Percentiles rank a stretch among this genome's conserved stretches.
Conservation (phyloP, 2,113 vertebrate genomes). For the Stegastes partitus region DNA sequence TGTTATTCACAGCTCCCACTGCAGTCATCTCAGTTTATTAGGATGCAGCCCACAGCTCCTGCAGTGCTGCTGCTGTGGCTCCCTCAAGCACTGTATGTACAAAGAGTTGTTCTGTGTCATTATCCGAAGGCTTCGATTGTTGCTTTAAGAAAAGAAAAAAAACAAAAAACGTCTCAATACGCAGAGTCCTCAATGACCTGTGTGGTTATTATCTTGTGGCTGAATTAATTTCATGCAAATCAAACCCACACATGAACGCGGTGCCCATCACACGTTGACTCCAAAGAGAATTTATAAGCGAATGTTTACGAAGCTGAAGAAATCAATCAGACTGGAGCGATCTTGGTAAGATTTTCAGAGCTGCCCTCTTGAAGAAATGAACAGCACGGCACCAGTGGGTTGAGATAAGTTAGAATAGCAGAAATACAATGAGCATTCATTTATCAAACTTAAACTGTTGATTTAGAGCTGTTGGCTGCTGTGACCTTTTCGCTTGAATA, state of each 20-base stretch:
- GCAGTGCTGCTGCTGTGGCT: conserved; percentile 43
- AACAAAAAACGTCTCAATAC: neutral
- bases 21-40: conserved; percentile 63
- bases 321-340: neutral
- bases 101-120: neutral
- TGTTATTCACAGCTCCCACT: conserved; percentile 53
- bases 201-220: neutral
- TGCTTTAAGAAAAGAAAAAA: too few species aligned
- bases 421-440: too few species aligned
- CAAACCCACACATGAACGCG: too few species aligned
- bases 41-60: conserved; percentile 68
- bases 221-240: neutral
- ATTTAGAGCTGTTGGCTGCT: too few species aligned
- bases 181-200: neutral
- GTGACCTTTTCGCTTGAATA: too few species aligned
- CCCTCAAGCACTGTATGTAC: conserved; percentile 8
- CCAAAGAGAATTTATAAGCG: neutral
- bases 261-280: neutral
- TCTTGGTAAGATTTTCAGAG: neutral
- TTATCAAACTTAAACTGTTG: neutral
- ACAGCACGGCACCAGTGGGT: neutral
- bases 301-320: neutral
- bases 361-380: neutral
- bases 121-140: neutral
- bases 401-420: too few species aligned